Evolutionary conservation across 64 coral and sea anemone species (phyloP).

Genomic region (Pachyseris speciosa): DNA sequence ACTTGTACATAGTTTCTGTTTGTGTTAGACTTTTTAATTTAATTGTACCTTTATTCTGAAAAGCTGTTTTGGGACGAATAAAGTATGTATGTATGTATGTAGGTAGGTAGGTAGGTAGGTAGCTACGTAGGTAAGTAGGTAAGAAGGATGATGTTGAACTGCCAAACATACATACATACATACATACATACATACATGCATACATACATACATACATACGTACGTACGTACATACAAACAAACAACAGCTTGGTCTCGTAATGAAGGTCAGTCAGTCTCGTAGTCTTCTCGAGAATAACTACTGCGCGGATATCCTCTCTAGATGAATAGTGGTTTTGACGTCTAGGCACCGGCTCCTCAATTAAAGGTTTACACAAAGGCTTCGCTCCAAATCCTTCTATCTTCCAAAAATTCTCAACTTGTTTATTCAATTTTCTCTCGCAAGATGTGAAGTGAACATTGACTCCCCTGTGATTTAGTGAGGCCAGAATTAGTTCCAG

Average conservation of each 20-base stretch:
- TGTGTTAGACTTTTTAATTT: no score
- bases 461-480: not conserved
- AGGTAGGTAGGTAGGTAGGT: no score
- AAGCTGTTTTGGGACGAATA: no score
- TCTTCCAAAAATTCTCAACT: conserved; percentile 64
- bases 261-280: not conserved
- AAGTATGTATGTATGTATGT: no score
- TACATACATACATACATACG: no score
- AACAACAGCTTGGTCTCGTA: conserved; percentile 47
- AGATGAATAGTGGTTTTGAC: not conserved
- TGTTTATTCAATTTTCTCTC: not conserved
- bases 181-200: no score
- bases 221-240: no score
- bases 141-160: no score
- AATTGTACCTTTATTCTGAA: no score
- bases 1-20: no score
- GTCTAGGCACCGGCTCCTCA: not conserved
- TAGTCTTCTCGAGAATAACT: not conserved
- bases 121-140: no score
- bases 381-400: conserved; percentile 15
- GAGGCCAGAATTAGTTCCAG: conserved; percentile 17
- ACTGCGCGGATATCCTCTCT: conserved; percentile 38
- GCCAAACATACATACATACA: no score
- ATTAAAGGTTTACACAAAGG: not conserved
- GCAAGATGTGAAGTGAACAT: conserved; percentile 9